A percentile compares a stretch with the other conserved stretches of the same genome.
phyloP scores from a whole-genome alignment of 2,797 vertebrate genomes.

The Odontamblyopus lacepedii region DNA sequence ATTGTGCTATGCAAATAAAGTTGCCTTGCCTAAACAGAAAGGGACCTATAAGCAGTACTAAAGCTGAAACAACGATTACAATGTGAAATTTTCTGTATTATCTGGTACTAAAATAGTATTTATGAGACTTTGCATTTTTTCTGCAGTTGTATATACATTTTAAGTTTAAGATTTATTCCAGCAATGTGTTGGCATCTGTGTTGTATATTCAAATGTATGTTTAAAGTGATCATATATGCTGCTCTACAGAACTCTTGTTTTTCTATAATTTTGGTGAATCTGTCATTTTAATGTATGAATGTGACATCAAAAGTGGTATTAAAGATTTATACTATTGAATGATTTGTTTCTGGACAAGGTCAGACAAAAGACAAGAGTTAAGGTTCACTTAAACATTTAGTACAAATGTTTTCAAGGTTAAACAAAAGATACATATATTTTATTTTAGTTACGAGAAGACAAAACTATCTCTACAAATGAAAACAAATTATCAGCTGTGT shows the following conservation, averaged over 20 bases:
- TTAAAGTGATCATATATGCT: not conserved
- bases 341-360: conserved; percentile 7
- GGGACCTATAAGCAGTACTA: not conserved
- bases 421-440: conserved; percentile 2
- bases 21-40: not conserved
- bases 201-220: not conserved
- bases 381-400: not conserved
- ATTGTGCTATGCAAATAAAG: no score
- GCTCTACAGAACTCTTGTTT: not conserved
- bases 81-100: not conserved
- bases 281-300: not conserved
- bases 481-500: not conserved
- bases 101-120: not conserved
- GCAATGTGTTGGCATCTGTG: not conserved
- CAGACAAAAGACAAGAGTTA: not conserved
- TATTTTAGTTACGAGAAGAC: not conserved
- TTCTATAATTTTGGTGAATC: not conserved
- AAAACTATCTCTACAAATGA: not conserved
- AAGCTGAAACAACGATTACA: not conserved
- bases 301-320: conserved; percentile 1
- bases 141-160: not conserved
- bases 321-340: not conserved
- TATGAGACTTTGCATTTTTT: not conserved
- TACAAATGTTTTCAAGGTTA: not conserved
- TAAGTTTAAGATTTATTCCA: not conserved